Conservation (phyloP, 1,140 invertebrate genomes). For the Aethina tumida region DNA sequence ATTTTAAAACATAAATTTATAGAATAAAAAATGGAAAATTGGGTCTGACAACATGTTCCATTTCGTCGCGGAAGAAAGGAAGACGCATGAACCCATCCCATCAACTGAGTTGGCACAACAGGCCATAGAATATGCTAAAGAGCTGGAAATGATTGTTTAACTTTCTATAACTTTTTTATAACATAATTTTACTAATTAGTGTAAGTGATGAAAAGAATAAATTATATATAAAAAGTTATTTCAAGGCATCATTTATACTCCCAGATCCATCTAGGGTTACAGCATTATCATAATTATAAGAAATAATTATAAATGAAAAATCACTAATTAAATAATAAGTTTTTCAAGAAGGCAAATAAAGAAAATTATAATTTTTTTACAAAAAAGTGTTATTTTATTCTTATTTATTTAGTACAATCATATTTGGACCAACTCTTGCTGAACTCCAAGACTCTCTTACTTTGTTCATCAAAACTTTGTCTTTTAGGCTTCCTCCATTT, state of each 20-base stretch:
- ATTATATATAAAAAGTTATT: too few species aligned
- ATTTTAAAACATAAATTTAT: slow-evolving; percentile 5
- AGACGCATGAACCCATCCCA: slow-evolving; percentile 77
- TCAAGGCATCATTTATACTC: too few species aligned
- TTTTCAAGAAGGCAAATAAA: too few species aligned
- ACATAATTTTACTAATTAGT: too few species aligned
- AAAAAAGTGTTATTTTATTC: too few species aligned
- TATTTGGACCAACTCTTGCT: slow-evolving; percentile 47
- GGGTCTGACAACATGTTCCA: slow-evolving; percentile 70
- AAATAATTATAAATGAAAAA: too few species aligned
- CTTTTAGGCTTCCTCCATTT: slow-evolving; percentile 73
- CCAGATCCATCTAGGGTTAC: too few species aligned
- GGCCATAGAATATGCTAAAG: slow-evolving; percentile 93
- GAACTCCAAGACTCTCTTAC: slow-evolving; percentile 57
- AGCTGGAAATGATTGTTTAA: slow-evolving; percentile 99
- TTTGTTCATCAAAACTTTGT: slow-evolving; percentile 62
- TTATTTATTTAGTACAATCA: slow-evolving; percentile 16
- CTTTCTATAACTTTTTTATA: slow-evolving; percentile 8
- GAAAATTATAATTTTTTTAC: too few species aligned
- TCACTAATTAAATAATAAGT: too few species aligned
- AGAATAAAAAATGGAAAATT: slow-evolving; percentile 66
- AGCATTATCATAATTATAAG: too few species aligned
- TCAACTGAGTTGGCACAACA: slow-evolving; percentile 83
- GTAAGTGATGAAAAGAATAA: too few species aligned
- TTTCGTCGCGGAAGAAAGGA: slow-evolving; percentile 60